Percentiles rank a stretch among this genome's conserved stretches.
Evolutionary conservation across 92 coral and sea anemone genomes (phyloP).

Genomic region (Plumapathes pennacea): DNA sequence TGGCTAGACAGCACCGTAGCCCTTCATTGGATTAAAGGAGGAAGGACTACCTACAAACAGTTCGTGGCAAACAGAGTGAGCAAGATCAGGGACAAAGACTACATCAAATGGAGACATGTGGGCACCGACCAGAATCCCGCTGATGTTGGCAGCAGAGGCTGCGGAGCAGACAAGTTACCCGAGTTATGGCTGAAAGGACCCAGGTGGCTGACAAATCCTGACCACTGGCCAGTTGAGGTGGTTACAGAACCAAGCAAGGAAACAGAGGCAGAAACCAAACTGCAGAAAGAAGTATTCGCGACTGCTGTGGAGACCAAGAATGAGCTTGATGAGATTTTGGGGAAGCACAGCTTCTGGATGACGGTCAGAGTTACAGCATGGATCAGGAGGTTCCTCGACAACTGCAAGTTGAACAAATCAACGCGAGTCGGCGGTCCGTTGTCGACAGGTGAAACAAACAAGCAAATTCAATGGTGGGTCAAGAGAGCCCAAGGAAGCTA

Average conservation of each 20-base stretch:
- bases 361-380: constrained; percentile 30
- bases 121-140: constrained; percentile 25
- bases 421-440: constrained; percentile 9
- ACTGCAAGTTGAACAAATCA: constrained; percentile 11
- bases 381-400: constrained; percentile 21
- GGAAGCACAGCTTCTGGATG: constrained; percentile 32
- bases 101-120: constrained; percentile 24
- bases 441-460: constrained; percentile 22
- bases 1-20: constrained; percentile 11
- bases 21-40: constrained; percentile 15
- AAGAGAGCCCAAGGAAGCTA: constrained; percentile 5
- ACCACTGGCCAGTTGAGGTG: constrained; percentile 29
- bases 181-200: constrained; percentile 34
- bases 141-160: constrained; percentile 25
- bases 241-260: constrained; percentile 12
- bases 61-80: constrained; percentile 20
- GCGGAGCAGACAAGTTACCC: constrained; percentile 4
- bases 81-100: constrained; percentile 15
- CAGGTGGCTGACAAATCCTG: constrained; percentile 23
- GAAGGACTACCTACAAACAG: constrained; percentile 12
- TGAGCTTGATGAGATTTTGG: constrained; percentile 15
- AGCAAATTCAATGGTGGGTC: constrained; percentile 10
- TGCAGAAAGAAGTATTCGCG: constrained; percentile 7
- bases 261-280: constrained; percentile 26
- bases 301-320: constrained; percentile 18